Evolutionary conservation across 2,797 vertebrate genomes (phyloP), one percentile per base, ranked within the genome.

Genomic region (Diceros bicornis): DNA sequence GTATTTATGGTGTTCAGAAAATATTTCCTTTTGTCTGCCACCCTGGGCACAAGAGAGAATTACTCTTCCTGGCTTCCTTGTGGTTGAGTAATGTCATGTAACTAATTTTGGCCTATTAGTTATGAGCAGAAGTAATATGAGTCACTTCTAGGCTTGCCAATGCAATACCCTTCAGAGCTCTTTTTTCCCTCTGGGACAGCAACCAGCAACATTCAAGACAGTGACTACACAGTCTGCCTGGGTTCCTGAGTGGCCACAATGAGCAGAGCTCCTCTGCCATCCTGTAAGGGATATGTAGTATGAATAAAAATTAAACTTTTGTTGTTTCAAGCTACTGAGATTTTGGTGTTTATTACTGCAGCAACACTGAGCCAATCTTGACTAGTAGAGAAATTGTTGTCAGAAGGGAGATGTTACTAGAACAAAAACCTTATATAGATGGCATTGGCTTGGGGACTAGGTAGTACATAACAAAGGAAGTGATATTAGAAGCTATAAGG

Each of bases 21-120:
- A 47, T 61, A 62, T 52, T 91, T 96, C 8, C 8, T 94, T 93
- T 91, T 50, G 32, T 93, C 68, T 92, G 27, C 14, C 52, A 74
- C 86, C 23, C 61, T 72, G 85, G 12, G 18, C 41, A 23, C 29
- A 82, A 68, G 83, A 96, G 32, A 86, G 47, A 90, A 88, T 57
- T 85, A 37, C n/a, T 87, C 50, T 95, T 96, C 59, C 74, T 96
- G 78, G 78, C 62, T 94, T 95, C 74, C 82, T 87, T 66, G 32
- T 89, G 20, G 81, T 44, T 91, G 69, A 79, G n/a, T 91, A 84
- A 95, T 69, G 61, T 61, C 95, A 79, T 68, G 59, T 94, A 95
- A 91, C 95, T 96, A 96, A 97, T 96, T 97, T 94, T 89, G 94
- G 47, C 47, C 75, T 89, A 55, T 92, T 93, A 89, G 68, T 94